Base-by-base conservation (phyloP, 1,140 invertebrate species). In the honey bee (Apis mellifera) region DNA sequence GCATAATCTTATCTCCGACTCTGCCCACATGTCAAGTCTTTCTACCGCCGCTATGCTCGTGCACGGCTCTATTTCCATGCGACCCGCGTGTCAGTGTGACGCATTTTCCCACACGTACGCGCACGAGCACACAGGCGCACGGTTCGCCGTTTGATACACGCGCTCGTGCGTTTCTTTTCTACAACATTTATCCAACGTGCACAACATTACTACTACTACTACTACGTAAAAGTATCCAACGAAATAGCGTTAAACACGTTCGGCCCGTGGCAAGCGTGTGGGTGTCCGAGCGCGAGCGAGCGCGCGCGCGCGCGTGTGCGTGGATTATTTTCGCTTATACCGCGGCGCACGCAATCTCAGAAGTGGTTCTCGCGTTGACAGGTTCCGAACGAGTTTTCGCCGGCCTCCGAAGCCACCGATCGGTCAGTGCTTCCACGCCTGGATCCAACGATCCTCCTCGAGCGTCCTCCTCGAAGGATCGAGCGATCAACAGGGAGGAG, bases 321-420 rank as follows among this genome's bases (percentile, higher is more conserved):
- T 84, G 82, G 87, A 89, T 90, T 90, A 90, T 90, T 90, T 90
- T 90, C 84, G 89, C 90, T 86, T 84, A 78, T 80, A 57, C 76
- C 85, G 79, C n/a, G 54, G 86, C 86, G 77, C 78, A 82, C 88
- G 83, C 87, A 89, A 89, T 89, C 86, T 89, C 82, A 89, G 86
- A 89, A 89, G 88, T 89, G 78, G 82, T 78, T 89, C 86, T 86
- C 82, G 79, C 86, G 86, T 87, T 89, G 86, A 89, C 88, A 89
- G 82, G 75, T 88, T 83, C 75, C 82, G 79, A 84, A 65, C 62
- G 78, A 64, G 78, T 73, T 84, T 81, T 70, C 78, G 71, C 65
- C 78, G 82, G 77, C 62, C n/a, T 12, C 64, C 32, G 32, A 32
- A 66, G 64, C 9, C 32, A 62, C 26, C 62, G 62, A 64, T 64